Evolutionary conservation across 2,888 invertebrate genomes (phyloP).

Genomic region (Ceratothoa steindachneri): DNA sequence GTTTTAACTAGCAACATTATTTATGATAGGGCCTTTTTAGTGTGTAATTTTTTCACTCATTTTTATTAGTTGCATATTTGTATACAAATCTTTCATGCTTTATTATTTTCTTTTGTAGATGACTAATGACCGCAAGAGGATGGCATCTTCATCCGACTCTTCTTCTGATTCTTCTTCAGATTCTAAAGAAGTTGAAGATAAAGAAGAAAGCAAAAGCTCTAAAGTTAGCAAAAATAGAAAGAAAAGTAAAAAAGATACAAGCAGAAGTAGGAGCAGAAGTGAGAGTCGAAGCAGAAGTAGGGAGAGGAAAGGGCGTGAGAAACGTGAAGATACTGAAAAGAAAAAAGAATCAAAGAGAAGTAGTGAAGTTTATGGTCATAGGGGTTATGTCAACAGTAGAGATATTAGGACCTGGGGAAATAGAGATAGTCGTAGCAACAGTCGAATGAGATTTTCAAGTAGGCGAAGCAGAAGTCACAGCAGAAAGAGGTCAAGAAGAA

Average conservation of each 20-base stretch:
- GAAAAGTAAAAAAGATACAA: neutral
- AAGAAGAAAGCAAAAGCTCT: too few relatives aligned
- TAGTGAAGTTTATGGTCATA: conserved; percentile 38
- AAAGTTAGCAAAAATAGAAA: too few relatives aligned
- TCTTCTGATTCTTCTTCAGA: too few relatives aligned
- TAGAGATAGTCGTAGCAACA: conserved; percentile 1
- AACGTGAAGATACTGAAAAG: conserved; percentile 1
- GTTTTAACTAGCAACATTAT: too few relatives aligned
- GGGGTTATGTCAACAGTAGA: conserved; percentile 29
- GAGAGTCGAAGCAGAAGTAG: conserved; percentile 9
- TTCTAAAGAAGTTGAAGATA: too few relatives aligned
- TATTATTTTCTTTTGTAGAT: too few relatives aligned
- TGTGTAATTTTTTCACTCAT: too few relatives aligned
- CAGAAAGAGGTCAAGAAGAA: conserved; percentile 12
- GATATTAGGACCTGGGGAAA: neutral
- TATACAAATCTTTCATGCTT: too few relatives aligned
- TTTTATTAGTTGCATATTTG: too few relatives aligned
- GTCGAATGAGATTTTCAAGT: conserved; percentile 5
- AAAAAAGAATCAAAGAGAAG: conserved; percentile 15
- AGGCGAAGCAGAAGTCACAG: neutral
- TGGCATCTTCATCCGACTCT: too few relatives aligned
- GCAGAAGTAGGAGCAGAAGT: neutral
- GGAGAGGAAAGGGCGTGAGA: conserved; percentile 19
- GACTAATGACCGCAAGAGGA: too few relatives aligned
- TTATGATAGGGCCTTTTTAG: too few relatives aligned